Conservation (phyloP, 2,797 vertebrate species). For the Sebastes oblongus region DNA sequence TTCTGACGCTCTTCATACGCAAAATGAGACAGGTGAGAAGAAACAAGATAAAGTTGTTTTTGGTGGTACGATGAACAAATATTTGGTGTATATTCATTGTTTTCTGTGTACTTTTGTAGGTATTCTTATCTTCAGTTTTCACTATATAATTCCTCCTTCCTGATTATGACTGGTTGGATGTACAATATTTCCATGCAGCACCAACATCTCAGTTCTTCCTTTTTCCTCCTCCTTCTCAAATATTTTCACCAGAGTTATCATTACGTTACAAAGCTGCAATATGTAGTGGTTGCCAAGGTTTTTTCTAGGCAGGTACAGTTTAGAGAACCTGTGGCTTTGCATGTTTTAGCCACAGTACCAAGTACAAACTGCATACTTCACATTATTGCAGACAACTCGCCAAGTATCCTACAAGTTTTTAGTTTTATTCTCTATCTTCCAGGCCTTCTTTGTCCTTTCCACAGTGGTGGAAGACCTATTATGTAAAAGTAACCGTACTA, state of each 20-base stretch:
- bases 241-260: neutral
- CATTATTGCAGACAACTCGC: neutral
- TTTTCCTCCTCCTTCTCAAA: neutral
- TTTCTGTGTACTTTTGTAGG: neutral
- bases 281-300: neutral
- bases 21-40: conserved; percentile 91
- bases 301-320: neutral
- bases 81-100: neutral
- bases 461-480: too few species aligned
- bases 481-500: too few species aligned
- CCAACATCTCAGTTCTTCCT: neutral
- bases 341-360: neutral
- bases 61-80: neutral
- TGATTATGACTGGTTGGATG: neutral
- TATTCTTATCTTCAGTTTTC: neutral
- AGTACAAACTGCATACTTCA: neutral
- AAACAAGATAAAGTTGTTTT: neutral
- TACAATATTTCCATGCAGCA: neutral
- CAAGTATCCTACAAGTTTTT: neutral
- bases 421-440: too few species aligned
- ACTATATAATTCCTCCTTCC: neutral
- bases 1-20: conserved; percentile 92
- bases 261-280: fast-evolving
- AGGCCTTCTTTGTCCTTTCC: neutral
- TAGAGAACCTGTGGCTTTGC: neutral